Base-by-base conservation (phyloP, 2,797 vertebrate genomes). In the Margarornis squamiger region DNA sequence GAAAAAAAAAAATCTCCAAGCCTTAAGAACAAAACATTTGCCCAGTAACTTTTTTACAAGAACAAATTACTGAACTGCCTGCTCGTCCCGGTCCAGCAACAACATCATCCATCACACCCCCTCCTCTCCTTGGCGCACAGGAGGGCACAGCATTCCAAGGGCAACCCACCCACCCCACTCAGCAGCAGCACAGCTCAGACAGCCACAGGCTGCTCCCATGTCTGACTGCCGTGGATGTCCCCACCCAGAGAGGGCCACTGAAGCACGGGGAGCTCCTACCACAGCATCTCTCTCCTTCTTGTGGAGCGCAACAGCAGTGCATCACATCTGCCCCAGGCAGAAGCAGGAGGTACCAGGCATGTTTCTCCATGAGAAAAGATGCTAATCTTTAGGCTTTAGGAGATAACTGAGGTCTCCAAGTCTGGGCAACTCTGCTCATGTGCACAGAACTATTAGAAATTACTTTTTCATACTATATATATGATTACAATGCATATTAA, bases 41-140 rank as follows among this genome's bases (percentile, higher is more conserved):
- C 36, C 61, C 1, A 0, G 32, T 49, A 16, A 68, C 51, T 45
- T 46, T 65, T 66, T 36, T 71, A 63, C 43, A 68, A 27, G 20
- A 80, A 83, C 29, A 49, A 68, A 65, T 54, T 12, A 12, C 19
- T 52, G 68, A 41, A 32, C 36, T 51, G 46, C 38, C 57, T 58
- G 68, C 16, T 48, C 7, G 1, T 48, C 74, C 78, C 27, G 9
- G 24, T 36, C 75, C 63, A 38, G 36, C 13, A 55, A 10, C n/a
- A 72, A 20, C 0, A 0, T 10, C 12, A 2, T 29, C 75, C 46
- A 46, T 34, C 84, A 77, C 20, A 12, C 0, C 4, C 16, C 7
- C 12, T 24, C 30, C 52, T 54, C 54, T n/a, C n/a, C 39, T 10
- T 13, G 26, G 43, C 0, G 0, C 5, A 18, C 29, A 4, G 0